phyloP scores from a whole-genome alignment of 2,797 vertebrate genomes.

The Spinibarbus caldwelli region DNA sequence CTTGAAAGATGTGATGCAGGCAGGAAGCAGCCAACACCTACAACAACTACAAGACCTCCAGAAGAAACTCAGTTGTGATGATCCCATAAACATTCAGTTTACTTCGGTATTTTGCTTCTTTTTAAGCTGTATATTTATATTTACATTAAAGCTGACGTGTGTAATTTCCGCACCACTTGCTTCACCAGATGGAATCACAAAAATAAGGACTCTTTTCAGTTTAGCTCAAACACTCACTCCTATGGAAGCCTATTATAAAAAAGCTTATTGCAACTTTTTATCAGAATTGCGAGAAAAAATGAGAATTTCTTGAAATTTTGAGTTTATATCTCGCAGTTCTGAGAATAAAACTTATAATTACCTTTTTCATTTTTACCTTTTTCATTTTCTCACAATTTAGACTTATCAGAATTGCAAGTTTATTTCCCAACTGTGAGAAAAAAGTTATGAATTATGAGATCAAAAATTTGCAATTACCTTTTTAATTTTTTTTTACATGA shows the following conservation, averaged over 20 bases:
- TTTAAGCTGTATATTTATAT: neutral
- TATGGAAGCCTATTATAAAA: neutral
- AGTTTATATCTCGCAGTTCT: too few species aligned
- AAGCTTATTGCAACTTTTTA: neutral
- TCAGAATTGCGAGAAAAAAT: neutral
- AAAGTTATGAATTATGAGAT: neutral
- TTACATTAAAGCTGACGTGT: neutral
- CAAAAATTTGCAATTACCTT: neutral
- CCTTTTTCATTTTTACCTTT: neutral
- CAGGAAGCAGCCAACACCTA: slow-evolving; percentile 75
- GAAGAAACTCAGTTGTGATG: slow-evolving; percentile 79
- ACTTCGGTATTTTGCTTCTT: slow-evolving; percentile 83
- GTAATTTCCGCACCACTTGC: neutral
- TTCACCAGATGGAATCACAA: neutral
- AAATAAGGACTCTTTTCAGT: neutral
- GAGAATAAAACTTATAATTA: neutral
- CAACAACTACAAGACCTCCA: slow-evolving; percentile 80
- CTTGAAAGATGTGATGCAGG: slow-evolving; percentile 85
- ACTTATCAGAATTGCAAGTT: neutral
- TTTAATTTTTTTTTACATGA: neutral
- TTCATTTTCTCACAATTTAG: too few species aligned
- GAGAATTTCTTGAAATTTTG: too few species aligned
- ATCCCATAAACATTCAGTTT: slow-evolving; percentile 94
- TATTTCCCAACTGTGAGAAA: neutral
- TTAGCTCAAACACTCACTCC: neutral